Evolutionary conservation across 2,797 vertebrate genomes (phyloP).

Genomic region (Emydoidea blandingii): DNA sequence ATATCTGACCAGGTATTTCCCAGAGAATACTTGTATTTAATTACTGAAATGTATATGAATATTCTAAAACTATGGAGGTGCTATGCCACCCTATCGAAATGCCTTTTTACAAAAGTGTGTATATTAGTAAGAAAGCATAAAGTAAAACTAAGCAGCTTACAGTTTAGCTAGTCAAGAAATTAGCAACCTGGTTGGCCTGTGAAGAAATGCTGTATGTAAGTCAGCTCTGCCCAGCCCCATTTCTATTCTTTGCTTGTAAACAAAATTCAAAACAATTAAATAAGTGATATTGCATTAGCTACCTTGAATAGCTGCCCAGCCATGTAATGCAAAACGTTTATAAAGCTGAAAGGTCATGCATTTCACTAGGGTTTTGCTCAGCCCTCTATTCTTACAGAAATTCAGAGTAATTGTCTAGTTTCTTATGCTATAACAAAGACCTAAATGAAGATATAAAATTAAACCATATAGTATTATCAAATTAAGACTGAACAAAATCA

Average conservation of each 20-base stretch:
- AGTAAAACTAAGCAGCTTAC: not conserved
- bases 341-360: not conserved
- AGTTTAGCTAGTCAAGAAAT: not conserved
- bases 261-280: not conserved
- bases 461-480: not conserved
- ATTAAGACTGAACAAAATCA: not conserved
- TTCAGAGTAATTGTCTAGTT: not conserved
- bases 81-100: not conserved
- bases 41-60: conserved; percentile 1
- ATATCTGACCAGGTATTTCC: not conserved
- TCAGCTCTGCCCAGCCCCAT: not conserved
- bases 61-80: not conserved
- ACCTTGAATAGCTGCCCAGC: not conserved
- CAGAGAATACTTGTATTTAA: not conserved
- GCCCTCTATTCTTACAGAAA: not conserved
- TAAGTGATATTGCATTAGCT: not conserved
- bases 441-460: not conserved
- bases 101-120: not conserved
- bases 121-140: not conserved
- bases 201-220: not conserved
- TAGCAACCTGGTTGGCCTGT: not conserved
- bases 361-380: not conserved
- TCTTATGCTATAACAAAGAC: not conserved
- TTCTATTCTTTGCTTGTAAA: not conserved
- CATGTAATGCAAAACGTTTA: not conserved